phyloP scores from a whole-genome alignment of 2,797 vertebrate species.

The Sebastes glaucus region DNA sequence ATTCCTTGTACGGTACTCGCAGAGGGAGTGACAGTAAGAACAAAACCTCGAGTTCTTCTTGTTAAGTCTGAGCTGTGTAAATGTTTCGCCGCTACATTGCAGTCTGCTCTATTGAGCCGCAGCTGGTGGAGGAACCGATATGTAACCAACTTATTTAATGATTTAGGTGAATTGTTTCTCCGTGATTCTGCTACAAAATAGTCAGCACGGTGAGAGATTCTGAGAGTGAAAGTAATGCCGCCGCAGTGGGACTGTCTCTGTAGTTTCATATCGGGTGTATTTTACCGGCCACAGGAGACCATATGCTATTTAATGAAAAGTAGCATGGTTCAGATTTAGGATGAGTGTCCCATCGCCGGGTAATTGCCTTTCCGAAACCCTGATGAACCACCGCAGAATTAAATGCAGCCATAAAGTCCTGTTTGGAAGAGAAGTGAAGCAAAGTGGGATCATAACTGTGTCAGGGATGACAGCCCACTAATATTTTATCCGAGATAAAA shows the following conservation, averaged over 20 bases:
- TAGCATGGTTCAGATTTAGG: constrained; percentile 65
- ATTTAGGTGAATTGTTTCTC: neutral
- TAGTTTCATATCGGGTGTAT: constrained; percentile 42
- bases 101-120: neutral
- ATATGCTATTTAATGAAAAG: constrained; percentile 72
- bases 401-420: constrained; percentile 53
- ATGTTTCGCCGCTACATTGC: constrained; percentile 10
- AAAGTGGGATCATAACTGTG: constrained; percentile 54
- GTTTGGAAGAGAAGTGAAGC: constrained; percentile 50
- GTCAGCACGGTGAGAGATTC: neutral
- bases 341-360: constrained; percentile 51
- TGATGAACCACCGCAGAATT: constrained; percentile 59
- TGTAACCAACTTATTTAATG: neutral
- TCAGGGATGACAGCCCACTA: constrained; percentile 37
- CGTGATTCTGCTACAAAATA: neutral
- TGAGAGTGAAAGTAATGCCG: neutral
- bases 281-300: constrained; percentile 59
- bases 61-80: neutral
- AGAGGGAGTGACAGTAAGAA: neutral
- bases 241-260: constrained; percentile 28
- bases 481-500: constrained; percentile 54
- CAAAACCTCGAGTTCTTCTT: neutral
- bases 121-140: neutral
- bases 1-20: neutral
- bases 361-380: constrained; percentile 70